These are phyloP conservation scores for Chunga burmeisteri DNA, from an alignment of 2,113 vertebrate species.

Conservation along the genomic window DNA sequence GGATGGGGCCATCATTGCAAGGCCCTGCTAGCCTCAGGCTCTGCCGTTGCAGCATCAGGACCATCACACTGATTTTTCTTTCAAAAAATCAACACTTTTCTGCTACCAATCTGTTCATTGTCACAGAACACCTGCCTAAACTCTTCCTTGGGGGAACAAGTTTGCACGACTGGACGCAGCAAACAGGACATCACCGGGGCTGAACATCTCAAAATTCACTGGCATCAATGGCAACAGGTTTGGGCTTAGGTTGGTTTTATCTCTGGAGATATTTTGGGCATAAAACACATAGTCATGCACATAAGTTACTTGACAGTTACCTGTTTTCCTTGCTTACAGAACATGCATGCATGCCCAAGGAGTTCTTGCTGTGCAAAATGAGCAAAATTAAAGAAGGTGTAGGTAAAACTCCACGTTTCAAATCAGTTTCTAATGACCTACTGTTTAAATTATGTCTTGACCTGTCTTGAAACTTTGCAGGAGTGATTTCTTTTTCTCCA, in stretches of 20 bases:
- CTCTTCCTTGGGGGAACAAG: background rate
- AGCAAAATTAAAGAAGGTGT: background rate
- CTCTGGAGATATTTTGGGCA: background rate
- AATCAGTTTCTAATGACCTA: background rate
- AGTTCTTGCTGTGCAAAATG: background rate
- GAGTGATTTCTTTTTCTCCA: background rate
- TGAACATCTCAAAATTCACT: background rate
- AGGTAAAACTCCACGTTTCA: background rate
- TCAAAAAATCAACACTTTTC: background rate
- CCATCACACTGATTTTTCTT: background rate
- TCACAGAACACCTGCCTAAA: background rate
- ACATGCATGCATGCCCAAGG: too few relatives aligned
- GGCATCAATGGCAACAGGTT: background rate
- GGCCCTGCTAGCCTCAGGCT: background rate
- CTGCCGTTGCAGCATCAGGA: background rate
- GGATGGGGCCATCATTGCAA: fast-evolving
- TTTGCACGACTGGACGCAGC: background rate
- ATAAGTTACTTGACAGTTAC: background rate
- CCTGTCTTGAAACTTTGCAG: background rate
- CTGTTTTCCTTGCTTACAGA: background rate
- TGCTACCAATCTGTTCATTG: background rate
- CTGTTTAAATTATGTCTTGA: background rate
- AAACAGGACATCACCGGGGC: fast-evolving
- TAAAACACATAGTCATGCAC: background rate
- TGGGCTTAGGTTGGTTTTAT: background rate